Base-by-base conservation (phyloP, 2,113 vertebrate genomes). In the Atrichornis clamosus region DNA sequence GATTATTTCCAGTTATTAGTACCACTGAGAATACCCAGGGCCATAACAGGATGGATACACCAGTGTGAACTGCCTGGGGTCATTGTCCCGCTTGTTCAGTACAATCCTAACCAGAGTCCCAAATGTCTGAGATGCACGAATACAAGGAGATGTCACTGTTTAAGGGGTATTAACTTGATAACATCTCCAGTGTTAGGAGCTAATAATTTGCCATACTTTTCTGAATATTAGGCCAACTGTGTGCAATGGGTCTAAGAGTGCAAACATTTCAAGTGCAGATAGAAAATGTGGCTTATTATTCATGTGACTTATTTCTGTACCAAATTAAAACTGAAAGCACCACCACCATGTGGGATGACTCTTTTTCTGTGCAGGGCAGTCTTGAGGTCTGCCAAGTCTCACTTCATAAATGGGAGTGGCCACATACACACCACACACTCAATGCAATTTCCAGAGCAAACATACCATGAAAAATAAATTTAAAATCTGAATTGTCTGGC, bases 261-360 rank as follows among this genome's bases (percentile, higher is more conserved):
- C 2, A n/a, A 64, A 8, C 14, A 39, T 50, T 80, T 87, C 13
- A 58, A 12, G 2, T 37, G 26, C 41, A 74, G 20, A 32, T 27
- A 65, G 16, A 74, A 64, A 74, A 15, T 24, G 11, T 26, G 35
- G 10, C 8, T 85, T 76, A 27, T 76, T 80, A 53, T 64, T 64
- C 7, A 14, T 5, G 8, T 69, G 27, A 7, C 37, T 89, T 70
- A 16, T 50, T 56, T 65, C 58, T 60, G 28, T 50, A 70, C 32
- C n/a, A 63, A 76, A 63, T 32, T 28, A 58, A 53, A 92, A 80
- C 23, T 32, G 15, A 80, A 35, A 92, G 6, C 18, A 67, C 19
- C 27, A 70, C 11, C 17, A 37, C 21, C 3, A 8, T 1, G 0
- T 26, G 13, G 21, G 4, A 11, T 58, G 14, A 62, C 8, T 33